A percentile compares a stretch with the other conserved stretches of the same genome.
These are phyloP conservation scores for Vesta saturnalis DNA, from an alignment of 2,888 invertebrate genomes.

Conservation along the genomic window DNA sequence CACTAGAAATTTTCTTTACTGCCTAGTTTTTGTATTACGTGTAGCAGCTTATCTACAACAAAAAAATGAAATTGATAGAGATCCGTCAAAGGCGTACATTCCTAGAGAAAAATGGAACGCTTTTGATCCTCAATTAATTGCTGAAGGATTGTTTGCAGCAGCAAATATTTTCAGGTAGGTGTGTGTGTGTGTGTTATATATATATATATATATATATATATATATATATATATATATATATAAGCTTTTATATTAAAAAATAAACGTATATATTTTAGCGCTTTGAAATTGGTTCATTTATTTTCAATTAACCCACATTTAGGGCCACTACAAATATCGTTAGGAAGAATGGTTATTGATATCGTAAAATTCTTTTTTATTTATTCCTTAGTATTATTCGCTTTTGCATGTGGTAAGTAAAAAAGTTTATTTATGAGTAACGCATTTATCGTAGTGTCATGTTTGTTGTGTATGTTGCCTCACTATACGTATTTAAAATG, in stretches of 20 bases:
- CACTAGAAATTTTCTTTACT: slow-evolving; percentile 87
- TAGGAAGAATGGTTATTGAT: slow-evolving; percentile 90
- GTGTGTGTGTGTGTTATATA: too few relatives aligned
- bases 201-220: too few relatives aligned
- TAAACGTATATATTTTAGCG: slow-evolving; percentile 65
- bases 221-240: too few relatives aligned
- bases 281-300: slow-evolving; percentile 89
- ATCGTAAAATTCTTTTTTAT: slow-evolving; percentile 94
- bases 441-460: too few relatives aligned
- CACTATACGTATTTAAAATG: too few relatives aligned
- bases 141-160: slow-evolving; percentile 92
- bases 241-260: too few relatives aligned
- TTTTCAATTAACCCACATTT: slow-evolving; percentile 94
- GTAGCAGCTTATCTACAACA: slow-evolving; percentile 82
- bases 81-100: slow-evolving; percentile 77
- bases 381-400: slow-evolving; percentile 86
- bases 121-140: slow-evolving; percentile 93
- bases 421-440: too few relatives aligned
- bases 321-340: slow-evolving; percentile 91
- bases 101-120: slow-evolving; percentile 90
- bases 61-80: slow-evolving; percentile 71
- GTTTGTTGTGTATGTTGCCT: too few relatives aligned
- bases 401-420: slow-evolving; percentile 87
- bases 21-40: slow-evolving; percentile 74
- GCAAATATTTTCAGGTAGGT: slow-evolving; percentile 89